Base-by-base conservation (phyloP, 2,888 invertebrate genomes). In the Drosophila pegasa region DNA sequence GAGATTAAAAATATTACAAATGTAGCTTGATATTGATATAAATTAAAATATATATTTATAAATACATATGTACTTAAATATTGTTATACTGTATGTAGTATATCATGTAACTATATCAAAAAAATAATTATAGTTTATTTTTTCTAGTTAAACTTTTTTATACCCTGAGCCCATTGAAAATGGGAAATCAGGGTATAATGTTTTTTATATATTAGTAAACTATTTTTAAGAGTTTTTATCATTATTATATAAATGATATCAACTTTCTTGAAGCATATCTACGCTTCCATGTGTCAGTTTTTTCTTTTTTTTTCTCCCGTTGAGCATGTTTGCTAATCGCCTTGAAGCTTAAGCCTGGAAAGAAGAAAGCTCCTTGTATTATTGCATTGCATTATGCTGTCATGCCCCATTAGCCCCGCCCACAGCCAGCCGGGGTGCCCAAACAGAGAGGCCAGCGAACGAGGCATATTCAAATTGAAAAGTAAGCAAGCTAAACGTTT, bases 401-500 rank as follows among this genome's bases (percentile, higher is more conserved):
- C 54, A 35, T 61, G 74, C 62, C 55, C 69, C 66, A 71, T 77
- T 65, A 77, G 67, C 68, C 60, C 48, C 16, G 47, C 47, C 31
- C 70, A 43, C 29, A 37, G 8, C 29, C 12, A 10, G 27, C 27
- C 27, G 5, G 6, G 16, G 14, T 31, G 20, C 31, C 47, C 51
- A 27, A 48, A 50, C 29, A 33, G 48, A 50, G 31, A 29, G 10
- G 25, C 18, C 41, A 18, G 29, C 51, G 54, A 55, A 14, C 33
- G 31, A 25, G 35, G 50, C 50, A 51, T 35, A 35, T 22, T 50
- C 43, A 80, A 83, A 82, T 82, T 85, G 82, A 77, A 82, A 85
- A 74, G 82, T 82, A 85, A 85, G 80, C 85, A 79, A 69, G 78
- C 73, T 86, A 83, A 85, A 82, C 83, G 86, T 62, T 83, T 60